Evolutionary conservation across 2,113 vertebrate genomes (phyloP), one percentile per base, ranked within the genome.

Genomic region (Pontoporia blainvillei): DNA sequence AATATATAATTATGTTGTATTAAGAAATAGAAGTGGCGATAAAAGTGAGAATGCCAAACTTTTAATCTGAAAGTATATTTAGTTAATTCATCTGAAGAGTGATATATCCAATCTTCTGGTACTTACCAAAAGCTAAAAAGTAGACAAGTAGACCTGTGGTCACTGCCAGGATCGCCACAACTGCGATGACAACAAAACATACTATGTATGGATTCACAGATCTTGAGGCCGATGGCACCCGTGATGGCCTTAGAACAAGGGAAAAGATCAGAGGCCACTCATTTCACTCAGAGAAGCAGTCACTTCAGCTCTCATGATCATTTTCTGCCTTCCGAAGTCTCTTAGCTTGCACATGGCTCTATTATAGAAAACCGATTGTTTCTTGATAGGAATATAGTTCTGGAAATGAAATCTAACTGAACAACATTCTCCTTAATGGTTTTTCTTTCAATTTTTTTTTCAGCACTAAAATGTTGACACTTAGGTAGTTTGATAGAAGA

Each of bases 61-160:
- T 93, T 88, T 61, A 84, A 88, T 46, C n/a, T 69, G 61, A 92
- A 91, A 84, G 10, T 23, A 7, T 67, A 85, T 41, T 46, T 72
- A 57, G 23, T 71, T 52, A 66, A 87, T 88, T 94, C 44, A n/a
- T 59, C 15, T 76, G 36, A 84, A 29, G 52, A 86, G 21, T 79
- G 66, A 44, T 49, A 41, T 54, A 89, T 75, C 61, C 52, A 73
- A 49, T 57, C 10, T 69, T 57, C 14, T 81, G 20, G 13, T 90
- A 98, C 98, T 98, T 97, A 98, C 99, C 98, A 73, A 98, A 98
- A 44, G 96, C 95, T 89, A 98, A 96, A 96, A 98, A 98, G 97
- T 98, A 96, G 85, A 98, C 94, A 34, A 99, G 97, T 46, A 99
- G 94, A 69, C 90, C 98, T 86, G 97, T 54, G 6, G 61, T 97